Evolutionary conservation across 2,888 invertebrate genomes (phyloP).

Genomic region (Temnothorax rugatulus): DNA sequence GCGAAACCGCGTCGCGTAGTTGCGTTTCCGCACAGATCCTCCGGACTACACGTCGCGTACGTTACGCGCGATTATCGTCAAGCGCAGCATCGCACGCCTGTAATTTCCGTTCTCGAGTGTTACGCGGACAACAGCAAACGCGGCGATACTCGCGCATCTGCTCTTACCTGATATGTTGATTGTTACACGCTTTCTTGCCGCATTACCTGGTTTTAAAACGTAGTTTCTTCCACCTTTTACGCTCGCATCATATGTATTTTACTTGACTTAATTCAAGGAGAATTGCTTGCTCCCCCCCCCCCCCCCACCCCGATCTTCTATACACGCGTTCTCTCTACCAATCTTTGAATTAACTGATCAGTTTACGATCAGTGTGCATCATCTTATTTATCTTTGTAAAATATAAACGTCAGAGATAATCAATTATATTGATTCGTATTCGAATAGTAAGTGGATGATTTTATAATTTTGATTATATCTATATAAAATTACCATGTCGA

Average conservation of each 20-base stretch:
- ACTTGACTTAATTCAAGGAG: constrained; percentile 26
- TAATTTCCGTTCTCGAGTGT: constrained; percentile 60
- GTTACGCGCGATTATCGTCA: constrained; percentile 71
- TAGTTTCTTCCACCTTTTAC: background rate
- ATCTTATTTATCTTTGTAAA: constrained; percentile 6
- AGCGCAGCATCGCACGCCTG: constrained; percentile 40
- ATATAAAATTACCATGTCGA: background rate
- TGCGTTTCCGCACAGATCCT: constrained; percentile 55
- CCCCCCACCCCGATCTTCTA: too few relatives aligned
- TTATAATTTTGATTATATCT: background rate
- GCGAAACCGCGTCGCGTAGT: background rate
- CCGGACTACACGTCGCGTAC: constrained; percentile 62
- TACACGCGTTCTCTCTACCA: background rate
- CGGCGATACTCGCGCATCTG: constrained; percentile 11
- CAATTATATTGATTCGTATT: background rate
- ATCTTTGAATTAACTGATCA: background rate
- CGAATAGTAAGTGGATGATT: background rate
- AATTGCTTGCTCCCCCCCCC: background rate
- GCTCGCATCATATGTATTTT: constrained; percentile 7
- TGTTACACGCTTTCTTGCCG: constrained; percentile 24
- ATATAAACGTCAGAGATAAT: background rate
- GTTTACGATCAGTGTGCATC: background rate
- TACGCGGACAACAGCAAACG: constrained; percentile 3
- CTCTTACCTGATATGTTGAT: constrained; percentile 8
- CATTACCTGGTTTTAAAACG: constrained; percentile 6